phyloP scores from a whole-genome alignment of 2,113 vertebrate species.

The Crotophaga sulcirostris region DNA sequence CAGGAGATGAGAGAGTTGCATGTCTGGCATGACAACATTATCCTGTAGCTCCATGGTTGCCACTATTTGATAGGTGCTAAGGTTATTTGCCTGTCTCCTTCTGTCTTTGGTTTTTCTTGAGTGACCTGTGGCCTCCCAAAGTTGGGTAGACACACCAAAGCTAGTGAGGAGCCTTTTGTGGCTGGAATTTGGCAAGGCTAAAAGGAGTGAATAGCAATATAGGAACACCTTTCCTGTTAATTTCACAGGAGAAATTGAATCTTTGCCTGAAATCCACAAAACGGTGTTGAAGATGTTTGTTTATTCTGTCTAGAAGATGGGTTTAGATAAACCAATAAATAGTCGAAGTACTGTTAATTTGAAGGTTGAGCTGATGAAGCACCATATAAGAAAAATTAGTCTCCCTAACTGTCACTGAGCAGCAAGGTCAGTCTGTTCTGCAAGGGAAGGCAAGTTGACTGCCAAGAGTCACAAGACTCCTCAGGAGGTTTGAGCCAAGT shows the following conservation, averaged over 20 bases:
- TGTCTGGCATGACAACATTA: background rate
- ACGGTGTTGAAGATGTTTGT: background rate
- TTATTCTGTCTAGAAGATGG: background rate
- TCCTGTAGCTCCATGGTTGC: background rate
- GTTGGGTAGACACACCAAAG: background rate
- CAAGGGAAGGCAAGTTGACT: background rate
- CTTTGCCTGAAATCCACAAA: background rate
- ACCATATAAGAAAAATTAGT: background rate
- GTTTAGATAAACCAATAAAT: background rate
- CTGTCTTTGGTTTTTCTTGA: background rate
- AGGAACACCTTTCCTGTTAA: background rate
- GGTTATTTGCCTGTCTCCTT: background rate
- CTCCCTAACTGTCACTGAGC: background rate
- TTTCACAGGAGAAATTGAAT: background rate
- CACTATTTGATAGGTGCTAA: background rate
- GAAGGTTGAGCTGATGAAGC: background rate
- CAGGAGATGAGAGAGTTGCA: background rate
- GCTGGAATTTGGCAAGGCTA: background rate
- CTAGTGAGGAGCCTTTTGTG: background rate
- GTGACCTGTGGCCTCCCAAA: background rate
- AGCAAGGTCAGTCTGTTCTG: background rate
- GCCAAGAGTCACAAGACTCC: background rate
- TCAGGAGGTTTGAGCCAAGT: background rate
- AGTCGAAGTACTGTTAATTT: background rate
- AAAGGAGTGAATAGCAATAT: background rate